These are phyloP conservation scores for Pomacea maculata DNA, from an alignment of 1,140 invertebrate genomes.

Conservation along the genomic window DNA sequence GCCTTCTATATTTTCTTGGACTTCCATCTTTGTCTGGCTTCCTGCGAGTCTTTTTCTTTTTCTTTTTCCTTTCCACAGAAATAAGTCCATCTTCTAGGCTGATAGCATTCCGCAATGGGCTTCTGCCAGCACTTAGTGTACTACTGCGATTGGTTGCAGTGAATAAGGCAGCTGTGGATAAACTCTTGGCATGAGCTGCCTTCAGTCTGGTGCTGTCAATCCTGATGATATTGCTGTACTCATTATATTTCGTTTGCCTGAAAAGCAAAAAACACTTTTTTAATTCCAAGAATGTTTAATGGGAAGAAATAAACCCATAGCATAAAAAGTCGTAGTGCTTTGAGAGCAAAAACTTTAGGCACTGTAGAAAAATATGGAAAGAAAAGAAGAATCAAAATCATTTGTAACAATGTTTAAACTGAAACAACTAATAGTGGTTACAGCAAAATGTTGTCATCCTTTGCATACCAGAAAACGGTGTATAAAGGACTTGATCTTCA, in stretches of 20 bases:
- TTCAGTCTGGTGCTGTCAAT: slow-evolving; percentile 5
- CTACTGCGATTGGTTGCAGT: background rate
- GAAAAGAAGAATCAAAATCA: no score
- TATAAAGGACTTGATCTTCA: no score
- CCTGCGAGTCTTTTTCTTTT: background rate
- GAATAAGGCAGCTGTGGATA: background rate
- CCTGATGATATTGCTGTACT: slow-evolving; percentile 21
- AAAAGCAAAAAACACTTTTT: background rate
- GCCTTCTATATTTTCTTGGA: no score
- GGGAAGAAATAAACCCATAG: no score
- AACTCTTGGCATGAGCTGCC: background rate
- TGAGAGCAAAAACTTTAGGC: no score
- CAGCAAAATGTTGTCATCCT: no score
- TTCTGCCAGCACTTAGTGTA: background rate
- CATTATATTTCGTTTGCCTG: slow-evolving; percentile 6
- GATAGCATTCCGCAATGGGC: slow-evolving; percentile 9
- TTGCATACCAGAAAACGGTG: no score
- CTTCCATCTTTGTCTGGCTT: background rate
- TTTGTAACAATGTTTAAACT: no score
- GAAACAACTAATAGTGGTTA: no score
- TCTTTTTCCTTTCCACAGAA: background rate
- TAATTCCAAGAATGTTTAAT: background rate
- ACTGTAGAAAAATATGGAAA: no score
- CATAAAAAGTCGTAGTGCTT: no score
- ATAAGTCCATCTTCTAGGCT: slow-evolving; percentile 17